Percentiles rank a stretch among this genome's conserved stretches.
phyloP scores from a whole-genome alignment of 2,113 vertebrate species.

The Tragelaphus strepsiceros region DNA sequence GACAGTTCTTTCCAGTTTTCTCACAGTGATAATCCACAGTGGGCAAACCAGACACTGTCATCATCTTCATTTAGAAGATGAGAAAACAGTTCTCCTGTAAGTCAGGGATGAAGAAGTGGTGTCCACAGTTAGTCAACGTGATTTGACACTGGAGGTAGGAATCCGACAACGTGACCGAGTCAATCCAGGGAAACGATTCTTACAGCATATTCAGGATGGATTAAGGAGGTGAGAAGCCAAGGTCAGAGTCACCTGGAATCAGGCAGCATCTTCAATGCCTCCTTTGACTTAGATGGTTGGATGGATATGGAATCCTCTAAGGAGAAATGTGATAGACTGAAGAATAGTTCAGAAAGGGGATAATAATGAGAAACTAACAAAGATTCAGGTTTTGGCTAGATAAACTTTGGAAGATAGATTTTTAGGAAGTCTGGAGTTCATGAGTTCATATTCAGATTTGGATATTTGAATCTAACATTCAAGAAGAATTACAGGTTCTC shows the following conservation, averaged over 20 bases:
- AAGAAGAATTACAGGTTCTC: not conserved
- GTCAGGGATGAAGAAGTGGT: not conserved
- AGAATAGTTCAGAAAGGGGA: not conserved
- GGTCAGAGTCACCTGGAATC: not conserved
- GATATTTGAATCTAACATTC: not conserved
- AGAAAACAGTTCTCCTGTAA: not conserved
- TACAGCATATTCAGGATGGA: not conserved
- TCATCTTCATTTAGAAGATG: not conserved
- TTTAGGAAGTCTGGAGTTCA: not conserved
- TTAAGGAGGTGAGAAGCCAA: not conserved
- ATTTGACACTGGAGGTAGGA: not conserved
- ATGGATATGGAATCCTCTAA: not conserved
- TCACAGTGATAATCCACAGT: not conserved
- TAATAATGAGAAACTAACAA: not conserved
- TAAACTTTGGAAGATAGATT: not conserved
- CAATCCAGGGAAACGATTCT: not conserved
- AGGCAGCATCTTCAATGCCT: not conserved
- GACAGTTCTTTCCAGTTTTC: not conserved
- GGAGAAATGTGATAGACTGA: not conserved
- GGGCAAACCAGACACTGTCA: not conserved
- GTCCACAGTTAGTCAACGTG: not conserved
- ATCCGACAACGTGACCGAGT: not conserved
- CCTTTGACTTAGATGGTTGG: not conserved
- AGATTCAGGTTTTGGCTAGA: not conserved
- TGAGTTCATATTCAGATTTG: not conserved